These are phyloP conservation scores for Barnardius zonarius DNA, from an alignment of 2,113 vertebrate species.

Conservation along the genomic window DNA sequence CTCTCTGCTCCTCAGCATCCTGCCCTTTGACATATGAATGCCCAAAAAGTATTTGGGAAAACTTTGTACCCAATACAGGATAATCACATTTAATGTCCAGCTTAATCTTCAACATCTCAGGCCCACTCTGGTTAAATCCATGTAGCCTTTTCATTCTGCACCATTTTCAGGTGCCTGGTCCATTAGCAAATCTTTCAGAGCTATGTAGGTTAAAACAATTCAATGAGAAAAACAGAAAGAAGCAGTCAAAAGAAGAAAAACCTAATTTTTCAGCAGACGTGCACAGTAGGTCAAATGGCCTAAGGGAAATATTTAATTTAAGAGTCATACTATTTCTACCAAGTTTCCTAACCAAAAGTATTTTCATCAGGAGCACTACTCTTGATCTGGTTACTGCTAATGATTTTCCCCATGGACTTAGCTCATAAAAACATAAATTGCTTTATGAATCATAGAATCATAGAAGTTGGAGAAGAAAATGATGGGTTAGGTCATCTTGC, in stretches of 20 bases:
- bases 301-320: constrained; percentile 33
- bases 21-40: neutral
- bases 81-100: neutral
- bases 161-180: neutral
- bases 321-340: constrained; percentile 7
- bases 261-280: neutral
- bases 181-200: constrained; percentile 10
- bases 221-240: constrained; percentile 23
- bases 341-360: constrained; percentile 57
- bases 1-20: neutral
- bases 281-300: constrained; percentile 16
- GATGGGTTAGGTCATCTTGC: constrained; percentile 57
- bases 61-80: neutral
- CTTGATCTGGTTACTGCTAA: constrained; percentile 57
- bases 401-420: constrained; percentile 47
- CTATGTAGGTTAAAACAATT: constrained; percentile 33
- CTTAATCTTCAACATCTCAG: neutral
- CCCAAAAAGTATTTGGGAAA: neutral
- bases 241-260: constrained; percentile 39
- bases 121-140: neutral
- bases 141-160: neutral
- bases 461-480: constrained; percentile 52
- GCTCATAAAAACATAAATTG: constrained; percentile 47
- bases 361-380: constrained; percentile 44
- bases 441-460: constrained; percentile 58